These are phyloP conservation scores for Drosophila antonietae DNA, from an alignment of 2,888 invertebrate species.

Conservation along the genomic window DNA sequence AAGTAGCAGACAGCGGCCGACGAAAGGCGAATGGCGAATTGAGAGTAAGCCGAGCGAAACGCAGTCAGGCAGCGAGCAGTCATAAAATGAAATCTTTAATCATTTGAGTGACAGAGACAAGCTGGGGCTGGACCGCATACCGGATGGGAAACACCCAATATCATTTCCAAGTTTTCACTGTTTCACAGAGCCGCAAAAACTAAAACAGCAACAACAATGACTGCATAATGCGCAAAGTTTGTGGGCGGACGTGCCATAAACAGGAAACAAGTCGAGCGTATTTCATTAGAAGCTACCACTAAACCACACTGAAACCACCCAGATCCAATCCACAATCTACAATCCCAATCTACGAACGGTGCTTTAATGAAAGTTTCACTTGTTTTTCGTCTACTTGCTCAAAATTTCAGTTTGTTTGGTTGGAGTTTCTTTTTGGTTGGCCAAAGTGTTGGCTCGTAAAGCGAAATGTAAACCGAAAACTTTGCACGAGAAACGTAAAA, in stretches of 20 bases:
- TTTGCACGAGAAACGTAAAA: conserved; percentile 58
- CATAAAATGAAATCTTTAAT: conserved; percentile 79
- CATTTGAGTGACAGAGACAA: conserved; percentile 77
- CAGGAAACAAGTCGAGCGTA: conserved; percentile 62
- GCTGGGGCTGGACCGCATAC: conserved; percentile 31
- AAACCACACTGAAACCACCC: conserved; percentile 51
- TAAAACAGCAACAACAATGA: conserved; percentile 28
- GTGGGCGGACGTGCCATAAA: conserved; percentile 61
- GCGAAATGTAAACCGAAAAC: conserved; percentile 69
- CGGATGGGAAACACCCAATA: conserved; percentile 18
- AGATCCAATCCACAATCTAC: conserved; percentile 15
- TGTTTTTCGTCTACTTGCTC: conserved; percentile 16
- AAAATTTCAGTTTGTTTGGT: conserved; percentile 7
- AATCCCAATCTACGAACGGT: conserved; percentile 2
- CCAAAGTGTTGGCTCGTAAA: conserved; percentile 53
- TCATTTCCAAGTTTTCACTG: conserved; percentile 24
- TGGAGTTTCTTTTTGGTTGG: conserved; percentile 15
- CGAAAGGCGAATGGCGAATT: neutral
- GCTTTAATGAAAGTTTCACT: conserved; percentile 16
- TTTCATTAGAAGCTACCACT: conserved; percentile 68
- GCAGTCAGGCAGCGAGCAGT: conserved; percentile 51
- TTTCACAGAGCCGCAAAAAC: conserved; percentile 10
- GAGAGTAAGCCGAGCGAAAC: conserved; percentile 22
- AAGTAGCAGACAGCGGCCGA: conserved; percentile 55
- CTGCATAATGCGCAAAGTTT: conserved; percentile 65